These are phyloP conservation scores for Austrolebias charrua DNA, from an alignment of 2,797 vertebrate species.

Conservation along the genomic window DNA sequence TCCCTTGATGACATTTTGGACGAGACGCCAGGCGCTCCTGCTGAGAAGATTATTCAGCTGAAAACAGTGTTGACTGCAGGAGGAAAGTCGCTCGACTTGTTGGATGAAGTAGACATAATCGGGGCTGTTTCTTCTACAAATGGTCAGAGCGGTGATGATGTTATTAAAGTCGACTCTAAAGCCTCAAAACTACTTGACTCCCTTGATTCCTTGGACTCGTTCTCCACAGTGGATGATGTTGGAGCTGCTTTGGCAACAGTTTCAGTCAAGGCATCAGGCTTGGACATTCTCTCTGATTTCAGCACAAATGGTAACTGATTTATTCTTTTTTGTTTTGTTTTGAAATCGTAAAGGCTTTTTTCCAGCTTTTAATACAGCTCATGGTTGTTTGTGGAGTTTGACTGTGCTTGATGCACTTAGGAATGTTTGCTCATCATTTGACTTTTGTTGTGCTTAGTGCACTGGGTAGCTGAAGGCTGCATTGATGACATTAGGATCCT, in stretches of 20 bases:
- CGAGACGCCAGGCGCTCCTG: neutral
- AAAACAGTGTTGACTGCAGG: neutral
- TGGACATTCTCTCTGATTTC: constrained; percentile 70
- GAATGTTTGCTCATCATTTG: no score
- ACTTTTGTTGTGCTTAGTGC: no score
- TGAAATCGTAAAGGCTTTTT: no score
- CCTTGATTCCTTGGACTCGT: constrained; percentile 83
- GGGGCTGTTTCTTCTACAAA: constrained; percentile 53
- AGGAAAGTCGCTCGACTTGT: constrained; percentile 40
- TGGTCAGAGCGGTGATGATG: neutral
- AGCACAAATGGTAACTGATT: constrained; percentile 61
- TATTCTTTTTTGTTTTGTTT: no score
- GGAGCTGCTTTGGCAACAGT: constrained; percentile 17
- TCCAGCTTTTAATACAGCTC: no score
- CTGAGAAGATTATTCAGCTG: neutral
- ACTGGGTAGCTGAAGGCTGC: no score
- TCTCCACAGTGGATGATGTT: constrained; percentile 48
- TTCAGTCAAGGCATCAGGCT: constrained; percentile 31
- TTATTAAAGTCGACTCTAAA: constrained; percentile 1
- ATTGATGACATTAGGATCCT: no score
- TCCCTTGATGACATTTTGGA: constrained; percentile 64
- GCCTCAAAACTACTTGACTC: constrained; percentile 35
- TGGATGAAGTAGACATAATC: constrained; percentile 69
- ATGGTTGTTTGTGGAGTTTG: no score
- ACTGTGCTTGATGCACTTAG: no score